Evolutionary conservation across 2,113 vertebrate species (phyloP).

Genomic region (Nothoprocta perdicaria): DNA sequence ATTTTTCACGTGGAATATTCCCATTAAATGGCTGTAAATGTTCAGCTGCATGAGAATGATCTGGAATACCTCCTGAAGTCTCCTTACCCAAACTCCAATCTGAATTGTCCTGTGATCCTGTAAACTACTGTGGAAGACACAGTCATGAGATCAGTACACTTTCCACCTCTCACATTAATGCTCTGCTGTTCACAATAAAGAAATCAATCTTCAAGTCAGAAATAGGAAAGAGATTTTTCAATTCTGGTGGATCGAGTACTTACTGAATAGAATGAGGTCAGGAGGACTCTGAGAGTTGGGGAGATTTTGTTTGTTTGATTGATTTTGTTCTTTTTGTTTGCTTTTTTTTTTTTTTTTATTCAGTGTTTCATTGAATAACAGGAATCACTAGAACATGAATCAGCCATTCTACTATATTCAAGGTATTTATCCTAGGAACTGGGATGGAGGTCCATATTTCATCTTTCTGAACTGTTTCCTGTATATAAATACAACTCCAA

Average conservation of each 20-base stretch:
- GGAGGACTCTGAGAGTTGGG: background rate
- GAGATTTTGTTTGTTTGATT: background rate
- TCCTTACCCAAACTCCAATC: background rate
- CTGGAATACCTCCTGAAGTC: background rate
- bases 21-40: background rate
- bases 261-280: background rate
- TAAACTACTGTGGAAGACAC: background rate
- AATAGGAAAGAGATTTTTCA: background rate
- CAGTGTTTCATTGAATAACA: background rate
- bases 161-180: background rate
- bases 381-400: background rate
- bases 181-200: background rate
- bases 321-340: background rate
- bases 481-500: background rate
- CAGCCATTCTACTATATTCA: background rate
- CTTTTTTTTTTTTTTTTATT: background rate
- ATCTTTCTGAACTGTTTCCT: background rate
- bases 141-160: fast-evolving
- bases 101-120: background rate
- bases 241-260: background rate
- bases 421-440: background rate
- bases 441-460: background rate
- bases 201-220: background rate
- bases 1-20: conserved; percentile 11
- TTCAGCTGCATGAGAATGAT: background rate